Conservation (phyloP, 92 coral and sea anemone species). For the Muricea muricata region DNA sequence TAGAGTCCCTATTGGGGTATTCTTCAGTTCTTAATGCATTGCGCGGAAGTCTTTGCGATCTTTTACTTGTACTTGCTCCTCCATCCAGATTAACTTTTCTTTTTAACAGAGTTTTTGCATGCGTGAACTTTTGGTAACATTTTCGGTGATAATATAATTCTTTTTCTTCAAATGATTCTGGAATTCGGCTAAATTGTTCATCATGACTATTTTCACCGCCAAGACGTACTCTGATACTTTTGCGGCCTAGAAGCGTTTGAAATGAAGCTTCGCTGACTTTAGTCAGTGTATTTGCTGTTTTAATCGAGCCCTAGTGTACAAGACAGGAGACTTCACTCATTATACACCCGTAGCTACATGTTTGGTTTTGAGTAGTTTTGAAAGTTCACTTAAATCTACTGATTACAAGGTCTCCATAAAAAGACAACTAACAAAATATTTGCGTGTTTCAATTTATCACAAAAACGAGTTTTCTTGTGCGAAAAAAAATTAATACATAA, state of each 20-base stretch:
- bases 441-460: too few species aligned
- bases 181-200: not conserved
- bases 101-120: not conserved
- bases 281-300: not conserved
- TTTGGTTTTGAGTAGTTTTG: not conserved
- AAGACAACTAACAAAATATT: too few species aligned
- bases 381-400: not conserved
- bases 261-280: not conserved
- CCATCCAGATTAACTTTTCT: not conserved
- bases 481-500: too few species aligned
- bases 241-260: slow-evolving; percentile 6
- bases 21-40: not conserved
- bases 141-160: not conserved
- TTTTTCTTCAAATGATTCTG: not conserved
- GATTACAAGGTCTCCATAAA: not conserved
- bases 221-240: not conserved
- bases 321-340: not conserved
- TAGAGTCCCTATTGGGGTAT: not conserved
- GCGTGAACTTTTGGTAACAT: not conserved
- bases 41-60: not conserved
- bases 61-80: not conserved
- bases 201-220: not conserved
- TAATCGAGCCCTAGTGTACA: not conserved
- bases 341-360: not conserved
- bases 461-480: too few species aligned